These are phyloP conservation scores for Rhodinocichla rosea DNA, from an alignment of 2,113 vertebrate species.

Conservation along the genomic window DNA sequence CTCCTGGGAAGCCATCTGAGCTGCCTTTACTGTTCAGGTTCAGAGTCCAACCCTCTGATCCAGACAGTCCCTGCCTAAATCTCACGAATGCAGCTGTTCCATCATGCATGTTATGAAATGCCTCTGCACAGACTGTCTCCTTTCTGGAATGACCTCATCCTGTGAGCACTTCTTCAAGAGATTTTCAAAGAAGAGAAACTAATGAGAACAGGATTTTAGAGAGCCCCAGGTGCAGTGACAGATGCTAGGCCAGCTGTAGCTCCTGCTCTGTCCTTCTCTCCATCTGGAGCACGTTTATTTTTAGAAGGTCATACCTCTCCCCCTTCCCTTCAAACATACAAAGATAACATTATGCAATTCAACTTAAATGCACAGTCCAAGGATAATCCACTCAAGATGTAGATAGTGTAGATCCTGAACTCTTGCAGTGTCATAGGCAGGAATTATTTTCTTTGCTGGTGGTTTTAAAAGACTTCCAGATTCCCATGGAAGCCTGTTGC, in stretches of 20 bases:
- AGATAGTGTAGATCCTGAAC: neutral
- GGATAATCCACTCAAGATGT: neutral
- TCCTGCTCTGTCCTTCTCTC: neutral
- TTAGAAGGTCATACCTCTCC: neutral
- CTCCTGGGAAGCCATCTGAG: neutral
- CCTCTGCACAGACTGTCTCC: neutral
- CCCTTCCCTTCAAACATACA: neutral
- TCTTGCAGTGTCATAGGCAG: neutral
- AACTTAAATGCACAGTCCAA: neutral
- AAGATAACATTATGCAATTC: neutral
- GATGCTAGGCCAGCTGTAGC: slow-evolving; percentile 13
- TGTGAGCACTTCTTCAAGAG: neutral
- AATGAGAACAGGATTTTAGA: neutral
- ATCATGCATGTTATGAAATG: neutral
- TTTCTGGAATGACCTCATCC: neutral
- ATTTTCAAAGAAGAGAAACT: neutral
- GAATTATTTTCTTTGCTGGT: neutral
- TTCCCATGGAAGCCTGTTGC: neutral
- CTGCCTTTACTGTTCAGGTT: neutral
- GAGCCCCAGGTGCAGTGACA: neutral
- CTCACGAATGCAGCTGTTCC: neutral
- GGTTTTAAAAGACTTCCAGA: neutral
- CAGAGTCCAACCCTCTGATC: neutral
- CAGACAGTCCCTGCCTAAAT: neutral
- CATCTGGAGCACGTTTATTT: slow-evolving; percentile 10